Evolutionary conservation across 2,797 vertebrate species (phyloP).

Genomic region (Choloepus didactylus): DNA sequence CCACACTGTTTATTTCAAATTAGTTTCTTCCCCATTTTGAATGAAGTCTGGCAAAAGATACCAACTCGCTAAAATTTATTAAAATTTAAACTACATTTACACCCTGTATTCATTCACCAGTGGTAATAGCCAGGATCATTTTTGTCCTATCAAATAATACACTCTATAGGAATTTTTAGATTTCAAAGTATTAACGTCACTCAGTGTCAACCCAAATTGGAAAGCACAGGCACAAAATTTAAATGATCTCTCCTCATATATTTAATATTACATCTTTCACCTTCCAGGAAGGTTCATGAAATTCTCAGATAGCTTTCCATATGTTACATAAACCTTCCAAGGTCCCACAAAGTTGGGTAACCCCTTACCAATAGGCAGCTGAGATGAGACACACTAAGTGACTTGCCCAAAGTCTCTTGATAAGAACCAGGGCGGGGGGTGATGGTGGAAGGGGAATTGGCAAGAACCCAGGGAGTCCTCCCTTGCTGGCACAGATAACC

Average conservation of each 20-base stretch:
- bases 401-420: not conserved
- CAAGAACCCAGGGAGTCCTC: not conserved
- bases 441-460: too few relatives aligned
- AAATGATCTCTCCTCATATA: not conserved
- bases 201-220: slow-evolving; percentile 46
- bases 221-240: slow-evolving; percentile 48
- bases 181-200: slow-evolving; percentile 24
- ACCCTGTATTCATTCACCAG: not conserved
- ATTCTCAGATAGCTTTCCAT: slow-evolving; percentile 51
- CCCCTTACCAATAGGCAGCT: not conserved
- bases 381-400: slow-evolving; percentile 25
- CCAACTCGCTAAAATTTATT: slow-evolving; percentile 57
- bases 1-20: slow-evolving; percentile 63
- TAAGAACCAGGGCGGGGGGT: rapidly evolving
- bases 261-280: not conserved
- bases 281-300: slow-evolving; percentile 34
- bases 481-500: not conserved
- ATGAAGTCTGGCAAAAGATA: slow-evolving; percentile 18
- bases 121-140: slow-evolving; percentile 12
- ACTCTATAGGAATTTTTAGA: slow-evolving; percentile 3
- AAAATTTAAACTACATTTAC: slow-evolving; percentile 54
- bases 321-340: slow-evolving; percentile 21
- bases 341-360: not conserved
- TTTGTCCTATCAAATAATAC: slow-evolving; percentile 50
- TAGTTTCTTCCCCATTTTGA: not conserved